These are phyloP conservation scores for Mus pahari DNA, from an alignment of 2,113 vertebrate species.

Conservation along the genomic window DNA sequence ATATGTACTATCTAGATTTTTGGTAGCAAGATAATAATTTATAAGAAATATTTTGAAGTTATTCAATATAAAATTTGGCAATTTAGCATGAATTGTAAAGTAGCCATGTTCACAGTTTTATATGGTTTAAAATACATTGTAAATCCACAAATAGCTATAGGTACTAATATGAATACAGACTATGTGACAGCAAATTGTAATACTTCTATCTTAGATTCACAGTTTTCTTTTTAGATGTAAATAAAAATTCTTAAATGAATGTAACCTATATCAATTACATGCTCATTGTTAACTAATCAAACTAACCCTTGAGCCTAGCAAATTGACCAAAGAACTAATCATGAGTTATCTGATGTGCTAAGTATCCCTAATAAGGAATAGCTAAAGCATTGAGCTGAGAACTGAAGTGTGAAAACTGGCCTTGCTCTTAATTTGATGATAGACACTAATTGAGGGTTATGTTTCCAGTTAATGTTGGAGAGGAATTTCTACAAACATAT, in stretches of 20 bases:
- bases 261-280: conserved; percentile 6
- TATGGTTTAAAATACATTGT: background rate
- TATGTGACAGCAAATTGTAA: background rate
- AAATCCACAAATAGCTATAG: background rate
- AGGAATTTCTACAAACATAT: conserved; percentile 1
- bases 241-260: conserved; percentile 42
- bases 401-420: conserved; percentile 53
- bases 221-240: background rate
- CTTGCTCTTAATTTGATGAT: conserved; percentile 4
- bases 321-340: conserved; percentile 35
- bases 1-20: background rate
- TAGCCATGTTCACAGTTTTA: background rate
- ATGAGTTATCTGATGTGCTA: conserved; percentile 36
- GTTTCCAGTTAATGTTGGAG: background rate
- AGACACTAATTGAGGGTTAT: conserved; percentile 23
- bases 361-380: conserved; percentile 36
- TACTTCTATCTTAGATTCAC: background rate
- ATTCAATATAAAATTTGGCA: background rate
- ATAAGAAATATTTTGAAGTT: background rate
- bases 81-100: conserved; percentile 12
- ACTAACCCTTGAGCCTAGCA: background rate
- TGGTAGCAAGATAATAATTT: background rate
- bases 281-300: conserved; percentile 20
- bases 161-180: background rate
- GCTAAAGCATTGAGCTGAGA: conserved; percentile 43